Evolutionary conservation across 2,113 vertebrate genomes (phyloP), one percentile per base, ranked within the genome.

Genomic region (Lampris incognitus): DNA sequence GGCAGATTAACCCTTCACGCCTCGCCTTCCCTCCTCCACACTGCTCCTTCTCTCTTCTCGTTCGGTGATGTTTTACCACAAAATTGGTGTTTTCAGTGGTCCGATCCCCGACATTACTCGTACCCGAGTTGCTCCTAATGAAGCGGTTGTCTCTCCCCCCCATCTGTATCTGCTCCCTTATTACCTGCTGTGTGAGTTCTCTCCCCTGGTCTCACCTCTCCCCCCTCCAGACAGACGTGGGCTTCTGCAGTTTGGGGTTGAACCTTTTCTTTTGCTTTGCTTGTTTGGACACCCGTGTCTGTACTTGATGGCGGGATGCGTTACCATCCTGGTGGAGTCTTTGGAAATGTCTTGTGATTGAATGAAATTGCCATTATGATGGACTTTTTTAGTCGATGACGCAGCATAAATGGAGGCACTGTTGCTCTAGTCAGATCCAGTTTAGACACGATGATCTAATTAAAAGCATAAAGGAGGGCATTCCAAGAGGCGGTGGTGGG

Each of bases 371-470:
- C 39, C 39, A 2, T 60, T 64, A 38, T 67, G 24, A 42, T 60
- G 37, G 60, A 69, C 58, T 63, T 57, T 37, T 11, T 71, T 24
- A 38, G 5, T 69, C 59, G 7, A 55, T 84, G 74, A 68, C 58
- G 72, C 79, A 85, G 83, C 64, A 74, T 87, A 55, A 90, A 87
- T 77, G 42, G 64, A 60, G 2, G 56, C 60, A 72, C 74, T 89
- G 78, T 83, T 82, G 48, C 6, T 73, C 51, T 37, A n/a, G 10
- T 77, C 50, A 24, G 68, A 75, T 78, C 65, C 55, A 39, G 67
- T 58, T 79, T n/a, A 73, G 49, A 80, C 46, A 9, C 65, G 68
- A 66, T 69, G 6, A 68, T 83, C 60, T 79, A 74, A 89, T 24
- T 24, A 24, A 24, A 24, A 24, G 24, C 24, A 24, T 79, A 79